Base-by-base conservation (phyloP, 2,888 invertebrate genomes). In the Tenthredo scrophulariae region DNA sequence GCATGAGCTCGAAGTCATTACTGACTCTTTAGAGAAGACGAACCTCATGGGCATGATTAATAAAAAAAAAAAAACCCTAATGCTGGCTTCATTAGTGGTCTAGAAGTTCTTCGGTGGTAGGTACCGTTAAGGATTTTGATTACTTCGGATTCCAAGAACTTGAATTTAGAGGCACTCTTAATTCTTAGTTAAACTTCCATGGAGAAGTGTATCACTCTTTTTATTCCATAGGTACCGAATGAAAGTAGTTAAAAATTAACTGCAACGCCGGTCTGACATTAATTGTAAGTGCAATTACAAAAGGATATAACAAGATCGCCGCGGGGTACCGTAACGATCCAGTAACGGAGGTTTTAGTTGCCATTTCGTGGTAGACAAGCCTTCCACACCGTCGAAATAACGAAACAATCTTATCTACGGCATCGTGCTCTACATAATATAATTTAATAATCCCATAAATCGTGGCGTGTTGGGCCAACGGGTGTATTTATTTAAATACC, bases 371-470 rank as follows among this genome's bases (percentile, higher is more conserved):
- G 67, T 26, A 83, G 83, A 43, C 67, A 67, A 50, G 83, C 83
- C 67, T 83, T 83, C 83, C 83, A 65, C 65, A 43, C 67, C 70
- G 80, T 70, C 85, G 26, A 67, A 77, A 77, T 67, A 79, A 85
- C 72, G 85, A 77, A 58, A 75, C 84, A 84, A 87, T 87, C 85
- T 86, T 84, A 87, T 86, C 84, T 82, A 54, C 50, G 43, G 67
- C 75, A 75, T 84, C 82, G 85, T 85, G 85, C 83, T 86, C 84
- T 84, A 86, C 85, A 86, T 86, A 86, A 86, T 86, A 86, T 80
- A 87, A 87, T 87, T 87, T 87, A 87, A 87, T 87, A 87, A 87
- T 87, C 85, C 67, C 84, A 84, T 87, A 87, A 87, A 87, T 87
- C 84, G 84, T 74, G 84, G 85, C 84, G 62, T 85, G 86, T 84